Base-by-base conservation (phyloP, 2,113 vertebrate genomes). In the Scomber scombrus region DNA sequence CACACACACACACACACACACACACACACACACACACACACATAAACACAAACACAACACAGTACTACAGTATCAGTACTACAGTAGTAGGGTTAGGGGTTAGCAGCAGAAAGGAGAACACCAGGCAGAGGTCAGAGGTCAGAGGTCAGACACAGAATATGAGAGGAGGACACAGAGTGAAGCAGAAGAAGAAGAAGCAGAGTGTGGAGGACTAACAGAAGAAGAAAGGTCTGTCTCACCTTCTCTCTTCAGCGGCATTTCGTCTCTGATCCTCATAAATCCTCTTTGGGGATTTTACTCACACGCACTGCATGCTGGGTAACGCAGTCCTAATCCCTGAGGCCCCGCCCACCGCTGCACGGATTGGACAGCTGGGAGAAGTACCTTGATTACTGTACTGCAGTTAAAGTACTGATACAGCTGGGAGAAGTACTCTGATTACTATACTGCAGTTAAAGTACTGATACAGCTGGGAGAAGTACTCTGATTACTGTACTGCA, bases 221-320 rank as follows among this genome's bases (percentile, higher is more conserved):
- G 34, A 21, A 21, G 51, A 56, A 43, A 68, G 3, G 3, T 23
- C 15, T 45, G 31, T 78, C 88, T 91, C 90, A 93, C 92, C 92
- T 88, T 92, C 89, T 88, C 90, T 87, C 71, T 90, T 93, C 85
- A 92, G 88, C 80, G 90, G 88, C 92, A 93, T 93, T 82, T 92
- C 70, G 81, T 78, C 13, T 81, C 85, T 90, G 87, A 90, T 90
- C 86, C 81, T 76, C 82, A 80, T 4, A 75, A 93, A 93, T 93
- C 92, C 85, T 91, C 89, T 93, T 93, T 93, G 61, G 83, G 73
- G 92, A 89, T 93, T 93, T 91, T 74, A 84, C 76, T 52, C 40
- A 65, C 62, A n/a, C 26, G 16, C 9, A 1, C 70, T 23, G 92
- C 86, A 91, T 84, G 56, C 83, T 91, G 92, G 92, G 89, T 82